These are phyloP conservation scores for Ethmia dodecea DNA, from an alignment of 2,888 invertebrate species.

Conservation along the genomic window DNA sequence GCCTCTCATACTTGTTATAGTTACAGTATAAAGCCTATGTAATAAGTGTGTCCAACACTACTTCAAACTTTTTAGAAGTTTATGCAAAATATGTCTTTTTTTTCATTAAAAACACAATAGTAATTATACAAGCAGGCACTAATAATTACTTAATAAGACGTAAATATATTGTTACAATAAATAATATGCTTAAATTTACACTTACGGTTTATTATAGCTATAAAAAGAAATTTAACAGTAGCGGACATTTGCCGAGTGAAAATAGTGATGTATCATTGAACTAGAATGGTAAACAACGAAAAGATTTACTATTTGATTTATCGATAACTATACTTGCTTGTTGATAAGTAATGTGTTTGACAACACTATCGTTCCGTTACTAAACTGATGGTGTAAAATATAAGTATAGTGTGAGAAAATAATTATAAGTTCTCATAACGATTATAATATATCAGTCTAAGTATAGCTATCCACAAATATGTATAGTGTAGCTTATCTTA, in stretches of 20 bases:
- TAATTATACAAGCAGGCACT: constrained; percentile 72
- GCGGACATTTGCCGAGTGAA: constrained; percentile 25
- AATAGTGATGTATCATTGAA: constrained; percentile 21
- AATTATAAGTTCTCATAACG: too few species aligned
- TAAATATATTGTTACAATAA: constrained; percentile 73
- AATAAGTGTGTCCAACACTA: constrained; percentile 56
- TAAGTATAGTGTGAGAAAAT: too few species aligned
- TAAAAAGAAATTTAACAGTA: constrained; percentile 54
- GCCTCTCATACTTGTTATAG: constrained; percentile 63
- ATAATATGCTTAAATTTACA: constrained; percentile 72
- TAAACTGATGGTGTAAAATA: too few species aligned
- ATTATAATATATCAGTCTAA: not conserved
- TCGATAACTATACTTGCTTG: not conserved
- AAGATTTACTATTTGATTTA: not conserved
- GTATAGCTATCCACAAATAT: constrained; percentile 24
- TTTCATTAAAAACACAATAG: constrained; percentile 50
- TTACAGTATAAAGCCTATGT: constrained; percentile 44
- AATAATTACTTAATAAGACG: constrained; percentile 66
- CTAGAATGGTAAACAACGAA: constrained; percentile 15
- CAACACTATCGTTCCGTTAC: too few species aligned
- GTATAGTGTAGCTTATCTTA: constrained; percentile 46
- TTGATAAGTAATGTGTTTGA: too few species aligned
- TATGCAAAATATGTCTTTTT: constrained; percentile 72
- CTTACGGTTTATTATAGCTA: constrained; percentile 58
- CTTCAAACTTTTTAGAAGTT: constrained; percentile 46